phyloP scores from a whole-genome alignment of 2,797 vertebrate species.

The Phoeniculus purpureus region DNA sequence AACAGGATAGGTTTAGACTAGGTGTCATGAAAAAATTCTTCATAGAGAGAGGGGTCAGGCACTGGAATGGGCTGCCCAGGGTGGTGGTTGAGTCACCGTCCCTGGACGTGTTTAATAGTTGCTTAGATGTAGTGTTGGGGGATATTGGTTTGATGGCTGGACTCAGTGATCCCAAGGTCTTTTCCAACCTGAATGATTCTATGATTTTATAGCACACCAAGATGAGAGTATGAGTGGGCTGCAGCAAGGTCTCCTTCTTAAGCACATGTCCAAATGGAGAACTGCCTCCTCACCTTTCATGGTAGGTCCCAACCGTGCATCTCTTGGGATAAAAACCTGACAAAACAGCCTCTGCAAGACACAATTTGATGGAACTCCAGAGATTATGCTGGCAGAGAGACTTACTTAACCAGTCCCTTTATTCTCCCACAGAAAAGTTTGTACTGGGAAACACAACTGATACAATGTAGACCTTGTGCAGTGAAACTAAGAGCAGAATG shows the following conservation, averaged over 20 bases:
- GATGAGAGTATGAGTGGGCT: background rate
- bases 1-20: too few species aligned
- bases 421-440: background rate
- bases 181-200: too few species aligned
- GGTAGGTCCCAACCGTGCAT: background rate
- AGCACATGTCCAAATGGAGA: fast-evolving
- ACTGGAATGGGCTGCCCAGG: too few species aligned
- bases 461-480: background rate
- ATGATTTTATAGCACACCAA: background rate
- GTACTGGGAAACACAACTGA: background rate
- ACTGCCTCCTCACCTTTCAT: background rate
- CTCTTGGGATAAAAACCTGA: background rate
- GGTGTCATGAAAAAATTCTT: too few species aligned
- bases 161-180: too few species aligned
- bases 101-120: too few species aligned
- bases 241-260: background rate
- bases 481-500: background rate
- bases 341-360: fast-evolving
- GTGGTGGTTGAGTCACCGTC: too few species aligned
- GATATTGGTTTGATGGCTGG: too few species aligned
- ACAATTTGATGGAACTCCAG: background rate
- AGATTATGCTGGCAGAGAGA: background rate
- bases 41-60: too few species aligned
- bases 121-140: too few species aligned
- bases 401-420: background rate